Percentiles rank a stretch among this genome's conserved stretches.
phyloP scores from a whole-genome alignment of 2,888 invertebrate species.

The Caenorhabditis becei region DNA sequence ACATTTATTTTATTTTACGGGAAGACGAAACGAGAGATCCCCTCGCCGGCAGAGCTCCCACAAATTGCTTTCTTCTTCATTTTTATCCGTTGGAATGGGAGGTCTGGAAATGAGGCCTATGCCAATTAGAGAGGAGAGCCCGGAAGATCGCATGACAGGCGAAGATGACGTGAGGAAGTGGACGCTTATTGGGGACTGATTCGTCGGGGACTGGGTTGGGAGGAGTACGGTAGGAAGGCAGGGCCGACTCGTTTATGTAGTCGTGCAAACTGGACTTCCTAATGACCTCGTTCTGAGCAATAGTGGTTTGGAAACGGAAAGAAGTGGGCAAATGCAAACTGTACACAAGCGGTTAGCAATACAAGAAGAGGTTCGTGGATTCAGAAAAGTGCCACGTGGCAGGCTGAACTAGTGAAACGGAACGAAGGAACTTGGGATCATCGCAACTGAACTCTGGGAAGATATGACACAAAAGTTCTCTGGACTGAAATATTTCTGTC shows the following conservation, averaged over 20 bases:
- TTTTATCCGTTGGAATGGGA: slow-evolving; percentile 7
- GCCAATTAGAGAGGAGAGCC: slow-evolving; percentile 5
- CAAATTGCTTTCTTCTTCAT: slow-evolving; percentile 24
- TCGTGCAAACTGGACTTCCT: background rate
- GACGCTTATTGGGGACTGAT: background rate
- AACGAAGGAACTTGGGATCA: no score
- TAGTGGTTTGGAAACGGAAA: no score
- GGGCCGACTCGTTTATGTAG: background rate
- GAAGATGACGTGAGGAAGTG: background rate
- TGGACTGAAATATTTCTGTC: no score
- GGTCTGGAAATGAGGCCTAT: slow-evolving; percentile 11
- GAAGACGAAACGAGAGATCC: background rate
- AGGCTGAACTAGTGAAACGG: no score
- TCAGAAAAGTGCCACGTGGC: no score
- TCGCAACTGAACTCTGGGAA: no score
- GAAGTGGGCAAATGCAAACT: no score
- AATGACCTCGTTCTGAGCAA: background rate
- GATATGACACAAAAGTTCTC: no score
- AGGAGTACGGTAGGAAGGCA: background rate
- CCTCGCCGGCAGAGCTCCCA: background rate
- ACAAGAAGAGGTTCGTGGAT: no score
- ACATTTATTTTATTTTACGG: slow-evolving; percentile 30
- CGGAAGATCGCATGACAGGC: slow-evolving; percentile 21
- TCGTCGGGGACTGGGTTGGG: background rate
- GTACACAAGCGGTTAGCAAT: no score